Evolutionary conservation across 2,888 invertebrate genomes (phyloP).

Genomic region (Phortica magna): DNA sequence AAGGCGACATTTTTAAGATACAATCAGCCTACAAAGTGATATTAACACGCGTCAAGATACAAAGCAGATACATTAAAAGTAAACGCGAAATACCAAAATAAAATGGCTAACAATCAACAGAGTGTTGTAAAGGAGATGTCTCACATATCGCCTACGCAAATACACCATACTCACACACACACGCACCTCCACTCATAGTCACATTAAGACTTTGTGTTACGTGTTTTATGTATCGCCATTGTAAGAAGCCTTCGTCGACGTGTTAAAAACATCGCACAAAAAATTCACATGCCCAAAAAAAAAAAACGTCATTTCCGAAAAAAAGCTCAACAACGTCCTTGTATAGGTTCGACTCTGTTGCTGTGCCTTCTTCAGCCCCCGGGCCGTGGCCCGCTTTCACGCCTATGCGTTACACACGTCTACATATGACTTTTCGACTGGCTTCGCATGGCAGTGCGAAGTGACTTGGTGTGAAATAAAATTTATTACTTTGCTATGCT

Average conservation of each 20-base stretch:
- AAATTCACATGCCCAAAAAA: neutral
- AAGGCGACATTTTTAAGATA: neutral
- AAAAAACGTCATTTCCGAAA: neutral
- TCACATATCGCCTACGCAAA: slow-evolving; percentile 1
- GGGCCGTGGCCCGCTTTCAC: no score
- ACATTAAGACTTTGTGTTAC: no score
- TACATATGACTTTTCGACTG: neutral
- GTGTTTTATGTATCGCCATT: neutral
- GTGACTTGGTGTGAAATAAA: slow-evolving; percentile 62
- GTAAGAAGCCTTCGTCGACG: neutral
- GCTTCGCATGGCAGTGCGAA: slow-evolving; percentile 49
- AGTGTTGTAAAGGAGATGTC: slow-evolving; percentile 55
- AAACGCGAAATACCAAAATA: neutral
- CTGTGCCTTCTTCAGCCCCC: neutral
- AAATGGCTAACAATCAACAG: slow-evolving; percentile 61
- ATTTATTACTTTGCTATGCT: slow-evolving; percentile 56
- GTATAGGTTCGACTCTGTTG: neutral
- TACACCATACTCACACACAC: neutral
- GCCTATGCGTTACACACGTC: no score
- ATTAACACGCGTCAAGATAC: slow-evolving; percentile 39
- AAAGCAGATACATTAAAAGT: slow-evolving; percentile 54
- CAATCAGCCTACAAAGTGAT: slow-evolving; percentile 38
- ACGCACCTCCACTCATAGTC: neutral
- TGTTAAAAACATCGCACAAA: neutral
- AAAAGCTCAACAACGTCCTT: neutral